phyloP scores from a whole-genome alignment of 2,797 vertebrate species.

The Masticophis lateralis region DNA sequence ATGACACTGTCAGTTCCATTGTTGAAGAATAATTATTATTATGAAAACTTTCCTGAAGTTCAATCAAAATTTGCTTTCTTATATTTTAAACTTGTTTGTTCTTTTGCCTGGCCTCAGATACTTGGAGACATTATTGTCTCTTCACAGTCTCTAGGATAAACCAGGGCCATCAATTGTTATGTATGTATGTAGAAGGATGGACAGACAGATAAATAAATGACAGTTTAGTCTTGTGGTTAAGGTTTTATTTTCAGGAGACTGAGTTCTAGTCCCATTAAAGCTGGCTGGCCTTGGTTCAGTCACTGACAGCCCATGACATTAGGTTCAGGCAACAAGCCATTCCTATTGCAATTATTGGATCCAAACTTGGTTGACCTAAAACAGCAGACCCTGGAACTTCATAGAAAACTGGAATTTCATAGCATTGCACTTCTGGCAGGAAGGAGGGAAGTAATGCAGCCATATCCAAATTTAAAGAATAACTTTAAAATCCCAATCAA shows the following conservation, averaged over 20 bases:
- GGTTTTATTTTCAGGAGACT: background rate
- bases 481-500: background rate
- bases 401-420: background rate
- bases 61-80: background rate
- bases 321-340: background rate
- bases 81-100: background rate
- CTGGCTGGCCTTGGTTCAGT: background rate
- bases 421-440: background rate
- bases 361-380: background rate
- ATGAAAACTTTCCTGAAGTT: background rate
- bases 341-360: background rate
- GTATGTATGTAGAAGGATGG: background rate
- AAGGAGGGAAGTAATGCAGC: background rate
- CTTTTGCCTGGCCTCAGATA: background rate
- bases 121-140: background rate
- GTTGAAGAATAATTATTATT: background rate
- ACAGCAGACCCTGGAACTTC: background rate
- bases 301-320: background rate
- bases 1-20: background rate
- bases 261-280: background rate
- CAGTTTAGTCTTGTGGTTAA: background rate
- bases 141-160: background rate
- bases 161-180: background rate
- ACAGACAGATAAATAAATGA: background rate
- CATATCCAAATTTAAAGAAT: background rate